Evolutionary conservation across 2,797 vertebrate species (phyloP).

Genomic region (Prionace glauca): DNA sequence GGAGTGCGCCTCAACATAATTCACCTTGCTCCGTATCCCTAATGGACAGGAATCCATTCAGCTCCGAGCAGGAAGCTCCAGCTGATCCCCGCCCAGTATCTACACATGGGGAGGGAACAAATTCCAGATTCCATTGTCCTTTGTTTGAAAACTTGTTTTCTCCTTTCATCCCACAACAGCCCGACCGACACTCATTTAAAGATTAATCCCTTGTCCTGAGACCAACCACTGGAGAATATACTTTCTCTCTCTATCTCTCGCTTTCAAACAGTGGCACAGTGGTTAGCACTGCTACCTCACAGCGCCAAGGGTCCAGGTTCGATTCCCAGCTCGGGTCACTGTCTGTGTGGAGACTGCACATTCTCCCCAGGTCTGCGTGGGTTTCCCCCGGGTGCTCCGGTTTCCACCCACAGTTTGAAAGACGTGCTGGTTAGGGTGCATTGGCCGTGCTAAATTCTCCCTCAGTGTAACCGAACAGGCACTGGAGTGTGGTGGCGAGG

Average conservation of each 20-base stretch:
- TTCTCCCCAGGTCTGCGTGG: too few relatives aligned
- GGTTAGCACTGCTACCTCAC: too few relatives aligned
- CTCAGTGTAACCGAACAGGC: too few relatives aligned
- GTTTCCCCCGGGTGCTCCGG: too few relatives aligned
- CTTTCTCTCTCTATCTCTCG: background rate
- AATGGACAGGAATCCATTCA: background rate
- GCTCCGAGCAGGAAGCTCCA: background rate
- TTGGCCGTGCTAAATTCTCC: too few relatives aligned
- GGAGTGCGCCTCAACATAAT: background rate
- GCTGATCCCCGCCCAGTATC: background rate
- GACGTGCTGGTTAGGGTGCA: too few relatives aligned
- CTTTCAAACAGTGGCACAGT: background rate
- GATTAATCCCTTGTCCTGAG: background rate
- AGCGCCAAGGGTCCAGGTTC: too few relatives aligned
- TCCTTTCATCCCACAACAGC: background rate
- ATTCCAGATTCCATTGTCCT: background rate
- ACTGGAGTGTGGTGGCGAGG: too few relatives aligned
- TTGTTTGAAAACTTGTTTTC: background rate
- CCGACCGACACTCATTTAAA: background rate
- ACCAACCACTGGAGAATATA: background rate
- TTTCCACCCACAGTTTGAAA: too few relatives aligned
- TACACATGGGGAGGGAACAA: background rate
- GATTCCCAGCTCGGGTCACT: too few relatives aligned
- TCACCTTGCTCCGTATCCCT: background rate
- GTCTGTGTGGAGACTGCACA: too few relatives aligned